These are phyloP conservation scores for Halictus quadricinctus DNA, from an alignment of 2,888 invertebrate genomes.

Conservation along the genomic window DNA sequence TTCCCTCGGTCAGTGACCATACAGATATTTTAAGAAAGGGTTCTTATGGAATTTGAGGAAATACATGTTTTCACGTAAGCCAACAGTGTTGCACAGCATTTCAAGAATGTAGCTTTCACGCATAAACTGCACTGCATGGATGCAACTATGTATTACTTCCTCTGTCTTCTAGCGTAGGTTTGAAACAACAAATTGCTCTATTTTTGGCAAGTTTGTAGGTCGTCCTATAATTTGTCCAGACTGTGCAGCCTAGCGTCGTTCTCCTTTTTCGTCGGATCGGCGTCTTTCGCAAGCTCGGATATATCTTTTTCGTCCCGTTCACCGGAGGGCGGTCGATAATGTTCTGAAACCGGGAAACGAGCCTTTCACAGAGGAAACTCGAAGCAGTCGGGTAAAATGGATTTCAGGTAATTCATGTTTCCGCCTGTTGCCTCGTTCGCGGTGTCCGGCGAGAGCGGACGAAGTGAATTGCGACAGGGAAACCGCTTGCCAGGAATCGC, in stretches of 20 bases:
- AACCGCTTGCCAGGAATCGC: slow-evolving; percentile 23
- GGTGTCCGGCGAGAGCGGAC: slow-evolving; percentile 43
- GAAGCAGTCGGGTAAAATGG: slow-evolving; percentile 47
- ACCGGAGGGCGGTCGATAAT: slow-evolving; percentile 56
- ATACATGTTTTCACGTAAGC: background rate
- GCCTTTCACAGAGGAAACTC: slow-evolving; percentile 61
- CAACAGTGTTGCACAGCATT: background rate
- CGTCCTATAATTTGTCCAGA: background rate
- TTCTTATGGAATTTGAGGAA: background rate
- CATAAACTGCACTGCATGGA: background rate
- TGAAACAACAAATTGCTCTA: background rate
- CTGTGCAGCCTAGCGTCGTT: slow-evolving; percentile 6
- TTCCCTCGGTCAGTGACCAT: background rate
- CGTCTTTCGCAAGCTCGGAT: slow-evolving; percentile 39
- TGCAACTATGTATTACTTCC: background rate
- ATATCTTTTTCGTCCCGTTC: slow-evolving; percentile 52
- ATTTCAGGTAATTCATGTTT: slow-evolving; percentile 63
- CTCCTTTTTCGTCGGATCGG: slow-evolving; percentile 31
- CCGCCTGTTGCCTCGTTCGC: slow-evolving; percentile 48
- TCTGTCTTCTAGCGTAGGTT: background rate
- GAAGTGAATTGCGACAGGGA: slow-evolving; percentile 51
- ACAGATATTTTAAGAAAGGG: background rate
- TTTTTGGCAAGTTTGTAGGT: background rate
- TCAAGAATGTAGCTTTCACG: background rate
- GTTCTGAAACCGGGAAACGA: slow-evolving; percentile 54